Evolutionary conservation across 2,113 vertebrate species (phyloP).

Genomic region (Abramis brama): DNA sequence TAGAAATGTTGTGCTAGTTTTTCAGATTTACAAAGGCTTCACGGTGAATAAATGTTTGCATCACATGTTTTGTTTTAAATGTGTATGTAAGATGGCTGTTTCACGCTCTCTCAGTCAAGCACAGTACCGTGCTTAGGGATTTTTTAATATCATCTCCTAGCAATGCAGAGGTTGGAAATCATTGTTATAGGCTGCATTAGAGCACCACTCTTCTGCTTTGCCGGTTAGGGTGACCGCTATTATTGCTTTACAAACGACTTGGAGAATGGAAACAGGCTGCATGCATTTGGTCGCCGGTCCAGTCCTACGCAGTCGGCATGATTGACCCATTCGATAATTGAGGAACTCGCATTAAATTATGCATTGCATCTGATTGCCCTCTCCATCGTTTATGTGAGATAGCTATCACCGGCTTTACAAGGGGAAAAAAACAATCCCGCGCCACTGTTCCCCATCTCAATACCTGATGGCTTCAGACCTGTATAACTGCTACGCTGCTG

Average conservation of each 20-base stretch:
- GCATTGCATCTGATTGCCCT: constrained; percentile 46
- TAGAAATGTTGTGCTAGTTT: neutral
- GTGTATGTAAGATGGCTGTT: neutral
- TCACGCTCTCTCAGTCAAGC: no score
- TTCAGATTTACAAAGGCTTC: neutral
- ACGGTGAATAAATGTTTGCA: neutral
- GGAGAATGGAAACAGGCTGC: constrained; percentile 22
- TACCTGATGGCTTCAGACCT: constrained; percentile 17
- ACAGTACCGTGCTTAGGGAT: neutral
- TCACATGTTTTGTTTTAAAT: neutral
- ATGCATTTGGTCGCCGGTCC: neutral
- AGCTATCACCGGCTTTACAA: constrained; percentile 40
- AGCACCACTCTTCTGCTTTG: constrained; percentile 20
- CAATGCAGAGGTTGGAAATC: constrained; percentile 34
- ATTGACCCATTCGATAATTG: constrained; percentile 53
- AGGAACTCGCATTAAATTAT: constrained; percentile 39
- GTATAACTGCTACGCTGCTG: constrained; percentile 26
- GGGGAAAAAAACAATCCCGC: constrained; percentile 38
- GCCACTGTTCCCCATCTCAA: neutral
- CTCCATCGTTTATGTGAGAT: constrained; percentile 57
- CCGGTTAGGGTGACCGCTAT: constrained; percentile 33
- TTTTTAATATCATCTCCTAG: constrained; percentile 22
- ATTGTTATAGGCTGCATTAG: constrained; percentile 44
- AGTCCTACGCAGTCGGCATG: neutral
- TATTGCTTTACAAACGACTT: neutral